These are phyloP conservation scores for Drosophila planitibia DNA, from an alignment of 2,888 invertebrate genomes.

Conservation along the genomic window DNA sequence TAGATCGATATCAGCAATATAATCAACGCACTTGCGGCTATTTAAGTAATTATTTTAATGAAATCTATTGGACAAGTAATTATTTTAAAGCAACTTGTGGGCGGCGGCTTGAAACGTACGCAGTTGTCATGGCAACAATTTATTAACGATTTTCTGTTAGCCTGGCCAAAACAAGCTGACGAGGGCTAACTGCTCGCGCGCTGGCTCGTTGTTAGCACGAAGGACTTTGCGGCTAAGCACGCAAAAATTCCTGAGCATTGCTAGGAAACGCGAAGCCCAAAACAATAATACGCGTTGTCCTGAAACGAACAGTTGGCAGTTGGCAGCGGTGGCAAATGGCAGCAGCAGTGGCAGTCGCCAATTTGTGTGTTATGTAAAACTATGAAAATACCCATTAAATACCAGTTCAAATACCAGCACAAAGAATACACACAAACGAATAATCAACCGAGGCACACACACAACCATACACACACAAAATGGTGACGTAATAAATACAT, in stretches of 20 bases:
- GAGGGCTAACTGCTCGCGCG: conserved; percentile 45
- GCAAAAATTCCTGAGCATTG: conserved; percentile 76
- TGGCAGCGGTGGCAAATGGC: conserved; percentile 74
- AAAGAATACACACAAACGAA: conserved; percentile 16
- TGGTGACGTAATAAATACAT: conserved; percentile 70
- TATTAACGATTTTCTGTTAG: conserved; percentile 71
- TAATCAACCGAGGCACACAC: conserved; percentile 12
- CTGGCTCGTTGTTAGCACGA: conserved; percentile 53
- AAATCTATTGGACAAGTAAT: conserved; percentile 41
- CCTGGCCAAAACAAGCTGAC: conserved; percentile 65
- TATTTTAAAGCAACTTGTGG: conserved; percentile 38
- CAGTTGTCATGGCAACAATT: conserved; percentile 61
- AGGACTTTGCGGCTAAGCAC: conserved; percentile 48
- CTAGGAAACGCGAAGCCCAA: conserved; percentile 83
- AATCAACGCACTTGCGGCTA: conserved; percentile 46
- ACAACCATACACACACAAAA: conserved; percentile 30
- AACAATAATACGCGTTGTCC: conserved; percentile 65
- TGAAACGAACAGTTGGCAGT: conserved; percentile 71
- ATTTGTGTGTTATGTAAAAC: conserved; percentile 52
- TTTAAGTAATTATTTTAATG: conserved; percentile 52
- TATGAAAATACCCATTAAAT: conserved; percentile 31
- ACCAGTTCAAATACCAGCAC: conserved; percentile 29
- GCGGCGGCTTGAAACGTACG: not conserved
- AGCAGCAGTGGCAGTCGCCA: conserved; percentile 63
- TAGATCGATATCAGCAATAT: conserved; percentile 61